Evolutionary conservation across 2,797 vertebrate genomes (phyloP).

Genomic region (Lepus townsendii): DNA sequence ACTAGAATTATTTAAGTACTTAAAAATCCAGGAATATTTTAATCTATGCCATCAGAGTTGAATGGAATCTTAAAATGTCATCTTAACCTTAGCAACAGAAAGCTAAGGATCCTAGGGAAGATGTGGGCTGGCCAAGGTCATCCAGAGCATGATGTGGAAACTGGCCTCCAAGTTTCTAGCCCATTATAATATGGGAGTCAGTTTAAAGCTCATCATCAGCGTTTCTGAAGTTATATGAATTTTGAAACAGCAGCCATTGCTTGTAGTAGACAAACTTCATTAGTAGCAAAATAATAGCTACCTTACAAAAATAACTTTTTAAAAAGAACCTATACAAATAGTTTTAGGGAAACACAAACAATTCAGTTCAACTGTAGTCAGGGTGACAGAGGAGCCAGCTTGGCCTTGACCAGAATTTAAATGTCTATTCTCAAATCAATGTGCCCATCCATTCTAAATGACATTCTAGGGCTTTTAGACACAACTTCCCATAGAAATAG

Average conservation of each 20-base stretch:
- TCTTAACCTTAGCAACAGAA: neutral
- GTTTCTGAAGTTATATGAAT: neutral
- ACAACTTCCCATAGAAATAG: neutral
- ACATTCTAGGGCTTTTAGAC: neutral
- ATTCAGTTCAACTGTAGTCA: neutral
- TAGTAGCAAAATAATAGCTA: neutral
- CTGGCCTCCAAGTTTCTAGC: neutral
- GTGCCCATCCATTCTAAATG: neutral
- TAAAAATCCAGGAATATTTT: conserved; percentile 25
- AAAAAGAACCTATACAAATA: neutral
- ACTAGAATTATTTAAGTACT: conserved; percentile 1
- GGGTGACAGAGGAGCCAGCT: neutral
- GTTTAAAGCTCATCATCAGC: neutral
- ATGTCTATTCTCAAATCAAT: neutral
- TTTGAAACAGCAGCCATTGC: neutral
- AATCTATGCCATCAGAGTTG: neutral
- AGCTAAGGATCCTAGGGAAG: neutral
- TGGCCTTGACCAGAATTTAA: neutral
- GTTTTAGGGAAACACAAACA: conserved; percentile 8
- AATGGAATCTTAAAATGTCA: neutral
- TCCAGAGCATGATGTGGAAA: neutral
- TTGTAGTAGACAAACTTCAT: neutral
- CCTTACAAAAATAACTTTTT: neutral
- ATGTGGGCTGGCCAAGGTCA: neutral
- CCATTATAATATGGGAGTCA: neutral